Base-by-base conservation (phyloP, 1,140 invertebrate species). In the Cephus cinctus region DNA sequence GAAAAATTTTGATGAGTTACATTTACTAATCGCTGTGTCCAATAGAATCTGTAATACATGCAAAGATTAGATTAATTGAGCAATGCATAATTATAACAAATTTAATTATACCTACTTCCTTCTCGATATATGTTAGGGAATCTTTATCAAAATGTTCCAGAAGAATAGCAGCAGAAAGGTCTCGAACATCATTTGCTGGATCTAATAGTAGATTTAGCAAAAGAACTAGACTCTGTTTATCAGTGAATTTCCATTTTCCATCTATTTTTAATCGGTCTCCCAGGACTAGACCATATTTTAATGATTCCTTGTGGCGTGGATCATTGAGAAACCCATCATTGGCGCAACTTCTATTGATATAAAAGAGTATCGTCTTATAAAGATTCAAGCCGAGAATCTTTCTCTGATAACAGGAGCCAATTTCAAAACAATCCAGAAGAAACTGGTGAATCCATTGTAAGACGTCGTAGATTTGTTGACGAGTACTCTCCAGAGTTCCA, bases 401-500 rank as follows among this genome's bases (percentile, higher is more conserved):
- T 20, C 81, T 54, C 59, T 84, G 81, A 59, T 81, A 84, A 56
- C 76, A 77, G n/a, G 75, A 74, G 19, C 76, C 78, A 31, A 77
- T 69, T 51, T 73, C 65, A 4, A 83, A 65, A 53, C 75, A 79
- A 23, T 71, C 56, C 30, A 78, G 53, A 8, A 80, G 56, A 32
- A 80, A 70, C 22, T 56, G 49, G 44, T 78, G 61, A n/a, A 83
- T 50, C 77, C 78, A 80, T 19, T 76, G 50, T n/a, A 76, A 50
- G 50, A 80, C 75, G n/a, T 59, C 39, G 11, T 27, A 43, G 14
- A 65, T 32, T 15, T 55, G 16, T 9, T 35, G 5, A 11, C 47
- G 14, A 8, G 20, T 18, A 14, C 6, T 30, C 15, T 43, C 22
- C 11, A 11, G 15, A 5, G 19, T 45, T 21, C 11, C 16, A 18